These are phyloP conservation scores for Holcopasites calliopsidis DNA, from an alignment of 1,140 invertebrate genomes.

Conservation along the genomic window DNA sequence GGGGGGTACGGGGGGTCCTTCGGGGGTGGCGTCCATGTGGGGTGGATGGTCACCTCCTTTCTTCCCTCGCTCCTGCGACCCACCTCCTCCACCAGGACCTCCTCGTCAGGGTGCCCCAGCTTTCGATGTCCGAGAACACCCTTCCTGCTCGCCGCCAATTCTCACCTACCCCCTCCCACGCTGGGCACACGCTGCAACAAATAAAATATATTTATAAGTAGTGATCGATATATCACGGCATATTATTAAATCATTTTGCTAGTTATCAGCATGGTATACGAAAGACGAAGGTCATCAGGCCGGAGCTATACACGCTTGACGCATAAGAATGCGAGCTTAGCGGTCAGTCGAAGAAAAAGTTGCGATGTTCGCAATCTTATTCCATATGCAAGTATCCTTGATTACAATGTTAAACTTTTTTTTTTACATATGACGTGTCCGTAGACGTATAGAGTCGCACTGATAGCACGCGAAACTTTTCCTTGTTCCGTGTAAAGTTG, in stretches of 20 bases:
- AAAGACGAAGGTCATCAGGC: slow-evolving; percentile 33
- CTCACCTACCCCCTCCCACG: slow-evolving; percentile 57
- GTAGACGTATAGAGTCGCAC: neutral
- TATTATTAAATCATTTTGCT: no score
- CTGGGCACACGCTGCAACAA: slow-evolving; percentile 58
- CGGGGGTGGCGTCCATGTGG: slow-evolving; percentile 74
- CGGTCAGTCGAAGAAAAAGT: slow-evolving; percentile 46
- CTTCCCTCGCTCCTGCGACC: slow-evolving; percentile 58
- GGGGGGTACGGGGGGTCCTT: slow-evolving; percentile 67
- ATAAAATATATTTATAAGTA: neutral
- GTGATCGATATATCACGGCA: no score
- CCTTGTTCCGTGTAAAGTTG: neutral
- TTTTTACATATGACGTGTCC: slow-evolving; percentile 50
- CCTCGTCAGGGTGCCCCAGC: slow-evolving; percentile 64
- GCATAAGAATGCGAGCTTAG: neutral
- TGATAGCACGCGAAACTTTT: neutral
- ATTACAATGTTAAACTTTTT: slow-evolving; percentile 47
- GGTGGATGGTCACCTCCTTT: slow-evolving; percentile 72
- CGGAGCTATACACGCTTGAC: slow-evolving; percentile 23
- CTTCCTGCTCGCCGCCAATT: slow-evolving; percentile 42
- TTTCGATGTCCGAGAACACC: slow-evolving; percentile 63
- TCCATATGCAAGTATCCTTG: slow-evolving; percentile 57
- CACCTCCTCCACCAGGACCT: slow-evolving; percentile 66
- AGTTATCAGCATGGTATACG: neutral
- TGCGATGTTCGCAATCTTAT: slow-evolving; percentile 23